A percentile compares a stretch with the other conserved stretches of the same genome.
These are phyloP conservation scores for Danio tinwini DNA, from an alignment of 2,797 vertebrate genomes.

Conservation along the genomic window DNA sequence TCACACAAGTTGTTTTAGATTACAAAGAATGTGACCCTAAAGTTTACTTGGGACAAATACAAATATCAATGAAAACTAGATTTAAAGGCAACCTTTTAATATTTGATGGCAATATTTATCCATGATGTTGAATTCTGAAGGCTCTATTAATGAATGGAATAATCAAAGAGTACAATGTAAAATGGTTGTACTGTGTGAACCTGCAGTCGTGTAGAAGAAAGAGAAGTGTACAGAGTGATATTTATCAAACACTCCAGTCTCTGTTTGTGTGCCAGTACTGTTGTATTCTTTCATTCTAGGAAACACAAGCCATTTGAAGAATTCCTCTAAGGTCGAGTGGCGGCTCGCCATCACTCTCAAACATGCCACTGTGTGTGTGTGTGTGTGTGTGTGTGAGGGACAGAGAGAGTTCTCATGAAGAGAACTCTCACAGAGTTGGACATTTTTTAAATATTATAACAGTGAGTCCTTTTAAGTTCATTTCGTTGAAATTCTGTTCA, in stretches of 20 bases:
- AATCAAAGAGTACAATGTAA: not conserved
- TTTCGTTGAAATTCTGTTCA: too few species aligned
- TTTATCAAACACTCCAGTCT: constrained; percentile 26
- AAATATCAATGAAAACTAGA: not conserved
- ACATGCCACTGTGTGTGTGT: not conserved
- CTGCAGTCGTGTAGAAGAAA: not conserved
- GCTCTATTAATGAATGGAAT: not conserved
- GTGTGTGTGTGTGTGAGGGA: not conserved
- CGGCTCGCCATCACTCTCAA: not conserved
- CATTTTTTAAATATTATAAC: not conserved
- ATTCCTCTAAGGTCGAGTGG: constrained; percentile 35
- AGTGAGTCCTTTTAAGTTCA: not conserved
- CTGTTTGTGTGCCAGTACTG: constrained; percentile 22
- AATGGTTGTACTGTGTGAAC: not conserved
- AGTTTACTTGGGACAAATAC: not conserved
- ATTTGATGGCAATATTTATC: not conserved
- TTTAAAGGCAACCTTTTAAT: not conserved
- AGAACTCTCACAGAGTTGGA: not conserved
- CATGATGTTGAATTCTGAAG: not conserved
- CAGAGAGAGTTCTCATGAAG: not conserved
- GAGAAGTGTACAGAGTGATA: not conserved
- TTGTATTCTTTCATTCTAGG: not conserved
- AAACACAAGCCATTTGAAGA: constrained; percentile 16
- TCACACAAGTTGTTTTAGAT: not conserved
- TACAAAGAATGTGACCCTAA: not conserved